Percentiles rank a stretch among this genome's conserved stretches.
These are phyloP conservation scores for Platalea minor DNA, from an alignment of 2,797 vertebrate genomes.

Conservation along the genomic window DNA sequence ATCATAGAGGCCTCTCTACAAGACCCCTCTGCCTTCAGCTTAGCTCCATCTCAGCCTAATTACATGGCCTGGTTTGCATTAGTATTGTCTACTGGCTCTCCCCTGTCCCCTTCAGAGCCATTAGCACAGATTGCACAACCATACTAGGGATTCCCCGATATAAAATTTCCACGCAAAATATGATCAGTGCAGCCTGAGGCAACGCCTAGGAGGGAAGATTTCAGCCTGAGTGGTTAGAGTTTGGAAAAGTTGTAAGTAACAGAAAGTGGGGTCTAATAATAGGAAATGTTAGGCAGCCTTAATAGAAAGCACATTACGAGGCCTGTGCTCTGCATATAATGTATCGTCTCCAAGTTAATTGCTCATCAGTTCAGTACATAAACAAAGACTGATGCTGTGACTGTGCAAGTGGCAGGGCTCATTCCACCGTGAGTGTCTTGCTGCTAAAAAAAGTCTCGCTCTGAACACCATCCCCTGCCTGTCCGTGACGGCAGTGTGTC, in stretches of 20 bases:
- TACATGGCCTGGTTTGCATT: not conserved
- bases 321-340: constrained; percentile 37
- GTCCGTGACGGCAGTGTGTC: accelerated
- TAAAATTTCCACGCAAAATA: not conserved
- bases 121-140: constrained; percentile 23
- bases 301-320: not conserved
- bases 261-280: constrained; percentile 12
- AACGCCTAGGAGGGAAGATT: not conserved
- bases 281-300: constrained; percentile 1
- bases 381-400: constrained; percentile 51
- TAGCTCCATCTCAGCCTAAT: constrained; percentile 29
- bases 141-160: not conserved
- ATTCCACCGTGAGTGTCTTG: not conserved
- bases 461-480: not conserved
- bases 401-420: constrained; percentile 1
- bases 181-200: constrained; percentile 1
- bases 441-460: not conserved
- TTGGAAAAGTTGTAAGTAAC: constrained; percentile 4
- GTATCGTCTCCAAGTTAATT: constrained; percentile 34
- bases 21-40: constrained; percentile 38
- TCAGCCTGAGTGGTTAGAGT: not conserved
- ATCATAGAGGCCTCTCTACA: constrained; percentile 7
- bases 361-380: constrained; percentile 31
- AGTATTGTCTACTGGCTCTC: not conserved
- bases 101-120: not conserved